These are phyloP conservation scores for Asobara japonica DNA, from an alignment of 1,140 invertebrate species.

Conservation along the genomic window DNA sequence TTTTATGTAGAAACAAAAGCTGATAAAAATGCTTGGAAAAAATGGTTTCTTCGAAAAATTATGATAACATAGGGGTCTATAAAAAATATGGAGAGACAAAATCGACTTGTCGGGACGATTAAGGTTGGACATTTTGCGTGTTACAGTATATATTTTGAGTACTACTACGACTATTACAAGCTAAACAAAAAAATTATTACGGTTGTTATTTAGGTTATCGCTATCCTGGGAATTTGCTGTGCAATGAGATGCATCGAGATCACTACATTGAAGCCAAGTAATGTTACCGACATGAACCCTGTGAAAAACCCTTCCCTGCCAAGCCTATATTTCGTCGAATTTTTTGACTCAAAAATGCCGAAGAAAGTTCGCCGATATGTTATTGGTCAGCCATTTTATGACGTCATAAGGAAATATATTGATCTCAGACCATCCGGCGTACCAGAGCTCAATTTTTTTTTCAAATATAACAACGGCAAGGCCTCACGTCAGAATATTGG, in stretches of 20 bases:
- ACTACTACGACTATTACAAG: no score
- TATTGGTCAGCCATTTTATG: conserved; percentile 1
- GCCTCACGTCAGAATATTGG: not conserved
- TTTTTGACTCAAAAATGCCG: not conserved
- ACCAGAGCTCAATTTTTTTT: not conserved
- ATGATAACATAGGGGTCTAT: no score
- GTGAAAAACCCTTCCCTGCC: not conserved
- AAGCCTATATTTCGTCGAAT: not conserved
- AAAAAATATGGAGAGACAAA: no score
- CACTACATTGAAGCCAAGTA: not conserved
- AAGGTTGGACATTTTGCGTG: no score
- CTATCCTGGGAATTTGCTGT: not conserved
- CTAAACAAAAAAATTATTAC: no score
- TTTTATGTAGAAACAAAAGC: no score
- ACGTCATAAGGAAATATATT: not conserved
- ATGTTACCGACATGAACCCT: not conserved
- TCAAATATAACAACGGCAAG: not conserved
- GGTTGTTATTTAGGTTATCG: not conserved
- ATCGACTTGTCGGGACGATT: no score
- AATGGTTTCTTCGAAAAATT: no score
- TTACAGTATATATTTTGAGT: no score
- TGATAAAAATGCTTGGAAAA: no score
- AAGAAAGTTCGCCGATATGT: not conserved
- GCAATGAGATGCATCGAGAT: not conserved
- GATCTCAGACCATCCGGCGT: conserved; percentile 3